A percentile compares a stretch with the other conserved stretches of the same genome.
These are phyloP conservation scores for Arge pagana DNA, from an alignment of 2,888 invertebrate genomes.

Conservation along the genomic window DNA sequence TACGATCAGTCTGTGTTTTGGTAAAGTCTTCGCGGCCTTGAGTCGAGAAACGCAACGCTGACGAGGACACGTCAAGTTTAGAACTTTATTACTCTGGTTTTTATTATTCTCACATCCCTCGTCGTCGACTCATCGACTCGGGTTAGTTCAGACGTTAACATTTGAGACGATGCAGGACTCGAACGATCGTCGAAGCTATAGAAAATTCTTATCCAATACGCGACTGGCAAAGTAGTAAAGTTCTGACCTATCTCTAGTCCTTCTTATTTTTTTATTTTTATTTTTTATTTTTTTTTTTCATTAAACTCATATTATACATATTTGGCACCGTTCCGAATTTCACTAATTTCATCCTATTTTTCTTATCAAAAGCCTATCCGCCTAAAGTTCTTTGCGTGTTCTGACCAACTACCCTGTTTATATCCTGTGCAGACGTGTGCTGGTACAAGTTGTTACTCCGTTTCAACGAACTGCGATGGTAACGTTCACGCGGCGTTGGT, in stretches of 20 bases:
- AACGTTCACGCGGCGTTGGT: conserved; percentile 4
- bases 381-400: conserved; percentile 27
- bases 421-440: conserved; percentile 33
- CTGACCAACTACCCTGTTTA: conserved; percentile 31
- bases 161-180: no score
- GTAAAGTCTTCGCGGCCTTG: conserved; percentile 18
- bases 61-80: neutral
- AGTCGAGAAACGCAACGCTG: neutral
- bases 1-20: conserved; percentile 29
- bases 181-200: no score
- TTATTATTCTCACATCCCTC: no score
- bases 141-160: no score
- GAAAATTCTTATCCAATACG: no score
- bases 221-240: no score
- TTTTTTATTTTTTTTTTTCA: neutral
- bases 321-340: conserved; percentile 42
- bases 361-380: conserved; percentile 17
- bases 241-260: no score
- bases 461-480: conserved; percentile 26
- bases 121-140: no score
- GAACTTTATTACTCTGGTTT: no score
- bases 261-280: neutral
- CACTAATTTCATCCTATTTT: conserved; percentile 14
- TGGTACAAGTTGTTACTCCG: conserved; percentile 30
- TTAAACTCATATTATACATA: conserved; percentile 4